Percentiles rank a stretch among this genome's conserved stretches.
Conservation (phyloP, 2,888 invertebrate species). For the Nasonovia ribisnigri region DNA sequence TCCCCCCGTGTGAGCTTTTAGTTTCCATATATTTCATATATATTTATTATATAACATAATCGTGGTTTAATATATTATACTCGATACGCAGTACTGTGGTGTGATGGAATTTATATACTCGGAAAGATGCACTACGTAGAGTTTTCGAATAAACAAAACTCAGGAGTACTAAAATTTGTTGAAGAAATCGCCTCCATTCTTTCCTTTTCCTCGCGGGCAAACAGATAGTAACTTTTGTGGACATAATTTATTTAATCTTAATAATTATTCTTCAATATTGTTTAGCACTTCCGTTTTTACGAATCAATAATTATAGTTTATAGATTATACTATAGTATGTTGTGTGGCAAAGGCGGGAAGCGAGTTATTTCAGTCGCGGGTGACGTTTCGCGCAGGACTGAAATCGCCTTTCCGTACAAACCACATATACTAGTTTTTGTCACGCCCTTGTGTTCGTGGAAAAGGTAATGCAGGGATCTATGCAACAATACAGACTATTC, state of each 20-base stretch:
- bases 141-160: background rate
- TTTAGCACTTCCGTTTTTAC: background rate
- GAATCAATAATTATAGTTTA: background rate
- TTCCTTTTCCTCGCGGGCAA: background rate
- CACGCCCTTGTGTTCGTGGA: too few relatives aligned
- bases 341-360: too few relatives aligned
- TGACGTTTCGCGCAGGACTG: too few relatives aligned
- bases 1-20: background rate
- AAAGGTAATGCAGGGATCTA: too few relatives aligned
- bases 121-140: background rate
- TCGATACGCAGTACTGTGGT: background rate
- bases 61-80: background rate
- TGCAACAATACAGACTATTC: too few relatives aligned
- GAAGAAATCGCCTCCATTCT: background rate
- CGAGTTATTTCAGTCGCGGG: too few relatives aligned
- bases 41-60: background rate
- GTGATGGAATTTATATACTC: background rate
- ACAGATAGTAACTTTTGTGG: background rate
- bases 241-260: background rate
- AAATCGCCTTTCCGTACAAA: too few relatives aligned
- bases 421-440: too few relatives aligned
- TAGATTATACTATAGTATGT: too few relatives aligned
- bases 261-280: background rate
- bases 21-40: too few relatives aligned
- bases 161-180: background rate